Conservation (phyloP, 2,888 invertebrate genomes). For the Willowsia nigromaculata region DNA sequence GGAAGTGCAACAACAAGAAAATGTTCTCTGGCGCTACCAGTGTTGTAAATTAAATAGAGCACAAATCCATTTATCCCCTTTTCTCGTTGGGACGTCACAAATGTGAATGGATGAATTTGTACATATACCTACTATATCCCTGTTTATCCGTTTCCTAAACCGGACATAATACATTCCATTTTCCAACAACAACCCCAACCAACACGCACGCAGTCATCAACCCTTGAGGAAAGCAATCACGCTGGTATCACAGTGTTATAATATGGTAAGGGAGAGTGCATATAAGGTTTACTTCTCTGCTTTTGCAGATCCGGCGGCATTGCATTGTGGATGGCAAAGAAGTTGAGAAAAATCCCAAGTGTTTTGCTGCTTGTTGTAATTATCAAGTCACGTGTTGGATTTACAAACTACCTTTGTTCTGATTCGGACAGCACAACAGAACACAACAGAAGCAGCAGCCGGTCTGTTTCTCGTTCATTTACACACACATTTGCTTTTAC, state of each 20-base stretch:
- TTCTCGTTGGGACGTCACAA: neutral
- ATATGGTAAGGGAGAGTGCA: no score
- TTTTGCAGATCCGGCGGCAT: no score
- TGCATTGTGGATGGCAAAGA: no score
- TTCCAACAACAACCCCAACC: neutral
- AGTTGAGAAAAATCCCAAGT: constrained; percentile 48
- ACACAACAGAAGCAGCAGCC: neutral
- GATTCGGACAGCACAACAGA: constrained; percentile 54
- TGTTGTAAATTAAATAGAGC: constrained; percentile 61
- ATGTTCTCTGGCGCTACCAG: neutral
- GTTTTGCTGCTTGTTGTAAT: constrained; percentile 63
- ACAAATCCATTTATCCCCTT: constrained; percentile 62
- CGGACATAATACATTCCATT: constrained; percentile 50
- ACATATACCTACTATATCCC: constrained; percentile 3
- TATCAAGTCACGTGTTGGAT: constrained; percentile 71
- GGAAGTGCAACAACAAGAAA: neutral
- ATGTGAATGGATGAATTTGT: neutral
- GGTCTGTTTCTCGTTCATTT: no score
- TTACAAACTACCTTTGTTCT: constrained; percentile 69
- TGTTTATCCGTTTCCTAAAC: constrained; percentile 60
- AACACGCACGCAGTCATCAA: neutral
- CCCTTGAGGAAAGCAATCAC: neutral
- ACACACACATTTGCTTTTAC: neutral
- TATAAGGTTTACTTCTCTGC: no score
- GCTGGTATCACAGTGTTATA: no score